Evolutionary conservation across 2,888 invertebrate genomes (phyloP).

Genomic region (Kuschelorhynchus macadamiae): DNA sequence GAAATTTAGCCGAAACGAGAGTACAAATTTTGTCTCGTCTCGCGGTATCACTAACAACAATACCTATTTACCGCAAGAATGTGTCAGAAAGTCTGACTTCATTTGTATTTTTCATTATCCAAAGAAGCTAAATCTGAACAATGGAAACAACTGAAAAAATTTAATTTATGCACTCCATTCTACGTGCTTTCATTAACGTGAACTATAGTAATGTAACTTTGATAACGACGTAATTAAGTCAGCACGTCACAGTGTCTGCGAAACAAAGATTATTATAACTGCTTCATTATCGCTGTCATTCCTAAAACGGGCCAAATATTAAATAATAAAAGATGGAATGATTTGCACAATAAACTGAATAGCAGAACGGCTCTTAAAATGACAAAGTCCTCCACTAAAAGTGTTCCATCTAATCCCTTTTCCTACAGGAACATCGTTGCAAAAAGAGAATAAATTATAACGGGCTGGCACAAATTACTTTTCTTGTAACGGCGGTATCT

Average conservation of each 20-base stretch:
- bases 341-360: constrained; percentile 42
- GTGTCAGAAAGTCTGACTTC: no score
- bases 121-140: no score
- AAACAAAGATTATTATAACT: constrained; percentile 19
- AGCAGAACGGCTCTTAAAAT: constrained; percentile 39
- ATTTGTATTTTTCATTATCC: no score
- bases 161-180: no score
- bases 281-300: constrained; percentile 29
- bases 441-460: constrained; percentile 44
- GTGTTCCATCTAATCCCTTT: constrained; percentile 42
- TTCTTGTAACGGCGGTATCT: constrained; percentile 34
- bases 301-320: constrained; percentile 34
- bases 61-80: no score
- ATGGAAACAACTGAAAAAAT: no score
- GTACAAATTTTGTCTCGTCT: no score
- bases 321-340: constrained; percentile 39
- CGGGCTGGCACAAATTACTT: constrained; percentile 41
- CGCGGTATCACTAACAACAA: no score
- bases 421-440: constrained; percentile 30
- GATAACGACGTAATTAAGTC: no score
- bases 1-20: no score
- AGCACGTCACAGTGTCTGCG: background rate
- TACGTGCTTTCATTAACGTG: no score
- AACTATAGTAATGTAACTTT: no score
- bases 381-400: constrained; percentile 42